Evolutionary conservation across 2,888 invertebrate genomes (phyloP), one percentile per base, ranked within the genome.

Genomic region (Conus canariensis): DNA sequence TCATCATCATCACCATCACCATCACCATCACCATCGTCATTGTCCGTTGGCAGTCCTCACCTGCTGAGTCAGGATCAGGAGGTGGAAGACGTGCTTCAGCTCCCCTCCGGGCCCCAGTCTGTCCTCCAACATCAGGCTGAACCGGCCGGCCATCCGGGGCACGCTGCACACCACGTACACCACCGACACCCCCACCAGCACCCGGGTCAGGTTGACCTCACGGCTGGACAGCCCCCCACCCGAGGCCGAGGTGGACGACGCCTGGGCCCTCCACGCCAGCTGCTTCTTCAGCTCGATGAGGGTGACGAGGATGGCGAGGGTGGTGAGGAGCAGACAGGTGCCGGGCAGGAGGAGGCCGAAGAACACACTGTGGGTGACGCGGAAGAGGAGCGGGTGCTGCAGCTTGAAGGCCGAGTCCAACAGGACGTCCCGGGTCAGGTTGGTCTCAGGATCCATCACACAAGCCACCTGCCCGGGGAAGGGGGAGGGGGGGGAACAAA

Each of bases 271-370:
- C 80, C 80, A 80, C 30, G 19, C 19, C 30, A 30, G 7, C 80
- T 80, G 80, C 80, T 80, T 80, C 80, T 30, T 80, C 30, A 80
- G 80, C 30, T 80, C 30, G 80, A 80, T 14, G 80, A 80, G 25
- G 80, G 80, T 80, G 80, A 80, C 12, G 80, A 30, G 30, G 80
- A 30, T 80, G 80, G 30, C 12, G 30, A 80, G 30, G 80, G 80
- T 30, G 80, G 80, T 30, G 80, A 30, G 14, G 80, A 80, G 80
- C 30, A 80, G 80, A 8, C 25, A 30, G 80, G 80, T 12, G 10
- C 25, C 25, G 0, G 80, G 80, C 30, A 80, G 6, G 80, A 45
- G 45, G 12, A 80, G 80, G 12, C 80, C 80, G 80, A 80, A 80
- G 80, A 80, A 12, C 19, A 30, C 7, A 12, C 80, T 22, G 80